Evolutionary conservation across 2,888 invertebrate species (phyloP).

Genomic region (Nudaria mundana): DNA sequence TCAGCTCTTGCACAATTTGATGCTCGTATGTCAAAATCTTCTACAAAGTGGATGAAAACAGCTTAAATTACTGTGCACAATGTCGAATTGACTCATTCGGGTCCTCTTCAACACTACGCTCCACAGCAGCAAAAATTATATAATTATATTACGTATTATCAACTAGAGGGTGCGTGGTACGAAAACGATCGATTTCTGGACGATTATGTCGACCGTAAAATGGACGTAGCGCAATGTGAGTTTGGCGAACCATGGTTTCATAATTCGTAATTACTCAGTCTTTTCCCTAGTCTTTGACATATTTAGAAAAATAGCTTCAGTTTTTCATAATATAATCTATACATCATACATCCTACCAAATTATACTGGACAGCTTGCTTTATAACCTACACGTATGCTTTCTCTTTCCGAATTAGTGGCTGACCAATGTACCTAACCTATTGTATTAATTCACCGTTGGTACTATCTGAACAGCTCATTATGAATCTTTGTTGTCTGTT

Average conservation of each 20-base stretch:
- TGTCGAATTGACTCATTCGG: too few species aligned
- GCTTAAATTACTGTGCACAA: too few species aligned
- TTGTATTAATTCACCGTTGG: constrained; percentile 32
- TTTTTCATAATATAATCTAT: too few species aligned
- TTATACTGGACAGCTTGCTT: constrained; percentile 14
- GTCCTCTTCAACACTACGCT: constrained; percentile 9
- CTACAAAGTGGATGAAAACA: not conserved
- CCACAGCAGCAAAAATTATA: constrained; percentile 20
- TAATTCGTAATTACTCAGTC: too few species aligned
- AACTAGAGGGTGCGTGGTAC: constrained; percentile 21
- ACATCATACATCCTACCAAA: too few species aligned
- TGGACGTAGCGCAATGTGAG: not conserved
- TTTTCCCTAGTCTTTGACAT: too few species aligned
- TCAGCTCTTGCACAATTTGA: not conserved
- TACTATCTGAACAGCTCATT: constrained; percentile 23
- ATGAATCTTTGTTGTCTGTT: constrained; percentile 25
- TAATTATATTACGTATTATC: constrained; percentile 18
- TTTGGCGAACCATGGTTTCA: constrained; percentile 16
- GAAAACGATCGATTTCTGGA: constrained; percentile 11
- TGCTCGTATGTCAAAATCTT: constrained; percentile 22
- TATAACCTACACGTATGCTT: constrained; percentile 34
- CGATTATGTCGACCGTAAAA: too few species aligned
- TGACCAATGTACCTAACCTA: constrained; percentile 26
- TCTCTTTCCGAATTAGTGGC: constrained; percentile 32
- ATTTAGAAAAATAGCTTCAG: too few species aligned